Evolutionary conservation across 2,113 vertebrate species (phyloP).

Genomic region (Sula dactylatra): DNA sequence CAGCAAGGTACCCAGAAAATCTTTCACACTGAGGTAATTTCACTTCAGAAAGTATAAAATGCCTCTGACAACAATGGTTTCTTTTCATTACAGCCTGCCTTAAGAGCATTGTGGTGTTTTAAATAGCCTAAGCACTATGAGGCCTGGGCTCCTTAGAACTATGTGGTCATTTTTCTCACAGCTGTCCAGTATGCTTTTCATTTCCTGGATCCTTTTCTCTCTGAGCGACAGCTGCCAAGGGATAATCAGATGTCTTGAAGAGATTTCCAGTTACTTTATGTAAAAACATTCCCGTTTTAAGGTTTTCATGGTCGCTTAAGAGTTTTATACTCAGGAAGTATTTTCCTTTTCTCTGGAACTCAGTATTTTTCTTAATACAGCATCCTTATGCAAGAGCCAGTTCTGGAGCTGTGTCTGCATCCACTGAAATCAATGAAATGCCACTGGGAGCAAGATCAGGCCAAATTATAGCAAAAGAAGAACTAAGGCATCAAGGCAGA

Average conservation of each 20-base stretch:
- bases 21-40: background rate
- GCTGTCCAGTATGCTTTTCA: background rate
- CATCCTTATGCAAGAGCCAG: background rate
- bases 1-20: background rate
- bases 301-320: background rate
- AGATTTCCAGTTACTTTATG: background rate
- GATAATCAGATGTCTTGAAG: background rate
- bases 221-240: accelerated
- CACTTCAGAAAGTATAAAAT: background rate
- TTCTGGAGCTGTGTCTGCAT: background rate
- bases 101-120: background rate
- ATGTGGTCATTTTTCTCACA: background rate
- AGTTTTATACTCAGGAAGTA: background rate
- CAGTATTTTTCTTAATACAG: background rate
- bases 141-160: background rate
- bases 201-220: background rate
- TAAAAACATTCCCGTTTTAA: background rate
- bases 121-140: background rate
- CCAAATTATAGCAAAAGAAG: background rate
- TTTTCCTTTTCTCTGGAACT: background rate
- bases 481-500: background rate
- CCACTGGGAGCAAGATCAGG: background rate
- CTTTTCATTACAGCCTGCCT: background rate
- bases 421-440: background rate
- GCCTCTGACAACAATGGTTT: background rate